Evolutionary conservation across 2,113 vertebrate species (phyloP).

Genomic region (Todiramphus chloris): DNA sequence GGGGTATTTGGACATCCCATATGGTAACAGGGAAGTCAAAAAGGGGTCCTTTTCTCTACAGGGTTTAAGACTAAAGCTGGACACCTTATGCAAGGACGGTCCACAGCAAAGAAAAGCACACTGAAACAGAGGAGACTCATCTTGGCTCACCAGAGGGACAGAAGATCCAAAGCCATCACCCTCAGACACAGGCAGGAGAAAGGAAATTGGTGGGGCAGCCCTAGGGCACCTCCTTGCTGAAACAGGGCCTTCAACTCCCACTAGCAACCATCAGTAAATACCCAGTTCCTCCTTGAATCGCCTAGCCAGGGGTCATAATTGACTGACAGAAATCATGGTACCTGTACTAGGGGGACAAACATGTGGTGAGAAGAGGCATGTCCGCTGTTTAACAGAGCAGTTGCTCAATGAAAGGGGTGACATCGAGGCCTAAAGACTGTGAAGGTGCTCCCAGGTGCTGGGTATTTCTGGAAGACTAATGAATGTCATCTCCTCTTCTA

Average conservation of each 20-base stretch:
- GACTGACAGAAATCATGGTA: accelerated
- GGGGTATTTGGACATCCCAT: neutral
- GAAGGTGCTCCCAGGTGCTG: neutral
- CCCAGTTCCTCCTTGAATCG: neutral
- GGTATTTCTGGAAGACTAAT: neutral
- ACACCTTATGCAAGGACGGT: neutral
- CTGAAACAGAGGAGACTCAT: neutral
- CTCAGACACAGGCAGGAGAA: neutral
- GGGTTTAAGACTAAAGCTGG: neutral
- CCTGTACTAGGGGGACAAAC: accelerated
- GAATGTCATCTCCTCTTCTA: neutral
- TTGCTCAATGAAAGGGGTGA: accelerated
- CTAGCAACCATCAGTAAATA: neutral
- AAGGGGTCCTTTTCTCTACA: neutral
- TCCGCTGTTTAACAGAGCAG: neutral
- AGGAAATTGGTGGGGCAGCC: accelerated
- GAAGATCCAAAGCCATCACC: neutral
- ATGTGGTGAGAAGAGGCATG: neutral
- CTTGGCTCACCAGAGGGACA: neutral
- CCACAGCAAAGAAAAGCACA: neutral
- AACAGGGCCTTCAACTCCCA: neutral
- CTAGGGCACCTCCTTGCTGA: neutral
- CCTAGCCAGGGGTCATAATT: neutral
- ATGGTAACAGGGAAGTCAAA: neutral
- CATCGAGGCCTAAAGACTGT: neutral